Conservation (phyloP, 2,888 invertebrate genomes). For the Drosophila sordidula region DNA sequence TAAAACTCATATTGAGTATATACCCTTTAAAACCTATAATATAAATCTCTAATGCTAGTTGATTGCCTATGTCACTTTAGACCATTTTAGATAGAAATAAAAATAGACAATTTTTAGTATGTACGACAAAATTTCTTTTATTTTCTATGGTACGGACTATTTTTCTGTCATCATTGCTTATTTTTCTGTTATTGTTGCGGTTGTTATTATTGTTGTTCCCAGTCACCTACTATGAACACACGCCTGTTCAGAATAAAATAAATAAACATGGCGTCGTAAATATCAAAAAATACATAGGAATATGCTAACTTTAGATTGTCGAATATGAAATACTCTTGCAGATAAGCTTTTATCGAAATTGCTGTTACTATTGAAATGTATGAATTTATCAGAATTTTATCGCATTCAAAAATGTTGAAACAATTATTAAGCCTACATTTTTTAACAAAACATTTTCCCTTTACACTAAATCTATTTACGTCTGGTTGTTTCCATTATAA, state of each 20-base stretch:
- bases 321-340: too few relatives aligned
- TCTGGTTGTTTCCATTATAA: too few relatives aligned
- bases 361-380: too few relatives aligned
- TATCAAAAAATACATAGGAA: constrained; percentile 13
- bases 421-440: too few relatives aligned
- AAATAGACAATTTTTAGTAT: constrained; percentile 35
- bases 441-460: too few relatives aligned
- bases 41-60: background rate
- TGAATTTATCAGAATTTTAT: too few relatives aligned
- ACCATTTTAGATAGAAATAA: too few relatives aligned
- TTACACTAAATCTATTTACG: too few relatives aligned
- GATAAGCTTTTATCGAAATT: background rate
- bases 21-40: background rate
- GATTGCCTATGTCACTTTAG: background rate
- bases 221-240: constrained; percentile 22
- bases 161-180: constrained; percentile 27
- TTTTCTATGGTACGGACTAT: constrained; percentile 24
- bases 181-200: constrained; percentile 14
- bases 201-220: constrained; percentile 27
- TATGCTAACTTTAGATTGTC: background rate
- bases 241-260: constrained; percentile 11
- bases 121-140: constrained; percentile 35
- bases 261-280: constrained; percentile 48
- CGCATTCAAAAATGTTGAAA: too few relatives aligned
- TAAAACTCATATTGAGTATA: background rate